Evolutionary conservation across 1,140 invertebrate genomes (phyloP), one percentile per base, ranked within the genome.

Genomic region (Ptiloglossa arizonensis): DNA sequence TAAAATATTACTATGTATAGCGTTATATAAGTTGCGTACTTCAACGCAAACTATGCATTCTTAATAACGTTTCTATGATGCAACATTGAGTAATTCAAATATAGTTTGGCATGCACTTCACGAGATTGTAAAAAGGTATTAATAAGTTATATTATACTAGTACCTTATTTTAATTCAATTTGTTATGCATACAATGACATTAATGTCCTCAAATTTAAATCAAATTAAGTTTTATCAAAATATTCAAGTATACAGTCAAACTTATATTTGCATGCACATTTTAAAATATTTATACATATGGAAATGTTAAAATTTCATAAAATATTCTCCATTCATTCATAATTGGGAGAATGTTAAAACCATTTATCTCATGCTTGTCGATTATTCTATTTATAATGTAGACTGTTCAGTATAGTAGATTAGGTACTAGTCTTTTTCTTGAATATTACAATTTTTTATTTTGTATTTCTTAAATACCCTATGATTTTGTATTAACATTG

Each of bases 381-480:
- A 77, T 69, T 44, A 73, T 77, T 59, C 38, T 69, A 64, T 76
- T 56, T 78, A 75, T 38, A 54, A 72, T 41, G 41, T 77, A 59
- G 48, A 41, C 24, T 57, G 29, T 74, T 71, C 35, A 66, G 27
- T 76, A 69, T 77, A 38, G 70, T 88, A 90, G 87, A 80, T 52
- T 89, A 89, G 82, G 81, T 82, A 76, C 22, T 64, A 79, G 38
- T 38, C 62, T 80, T 79, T 66, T 72, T 82, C 48, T 70, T 15
- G 19, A 63, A 70, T 63, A 63, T n/a, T 62, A 35, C n/a, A 62
- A 52, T 44, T 62, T 77, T 71, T 50, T 62, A 2, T 71, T 70
- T 44, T 22, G 15, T 74, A 56, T 35, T 24, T 38, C 63, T 15
- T 59, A 41, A 38, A 79, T 67, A 80, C 79, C 38, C 62, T 77